Evolutionary conservation across 2,888 invertebrate genomes (phyloP).

Genomic region (Tricholauxania praeusta): DNA sequence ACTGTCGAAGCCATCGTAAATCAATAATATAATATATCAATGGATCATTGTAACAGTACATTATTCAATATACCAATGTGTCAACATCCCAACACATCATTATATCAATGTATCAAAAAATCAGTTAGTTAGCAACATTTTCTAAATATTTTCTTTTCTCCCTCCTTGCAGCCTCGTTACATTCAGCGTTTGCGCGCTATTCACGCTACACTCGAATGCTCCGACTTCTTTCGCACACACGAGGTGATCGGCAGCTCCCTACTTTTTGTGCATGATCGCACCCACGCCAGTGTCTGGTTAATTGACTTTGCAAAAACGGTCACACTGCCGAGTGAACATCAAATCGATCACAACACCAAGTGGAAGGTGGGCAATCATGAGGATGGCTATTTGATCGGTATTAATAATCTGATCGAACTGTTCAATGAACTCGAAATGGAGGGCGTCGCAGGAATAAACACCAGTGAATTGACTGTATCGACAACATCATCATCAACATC

Average conservation of each 20-base stretch:
- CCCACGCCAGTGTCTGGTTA: slow-evolving; percentile 92
- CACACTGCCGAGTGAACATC: slow-evolving; percentile 79
- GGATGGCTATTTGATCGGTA: slow-evolving; percentile 93
- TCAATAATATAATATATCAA: no score
- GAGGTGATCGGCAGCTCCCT: slow-evolving; percentile 96
- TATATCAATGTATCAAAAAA: no score
- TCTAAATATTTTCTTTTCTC: slow-evolving; percentile 8
- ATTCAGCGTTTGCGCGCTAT: slow-evolving; percentile 88
- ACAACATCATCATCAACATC: slow-evolving; percentile 42
- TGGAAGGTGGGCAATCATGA: slow-evolving; percentile 98
- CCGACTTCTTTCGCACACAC: slow-evolving; percentile 91
- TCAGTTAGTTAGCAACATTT: neutral
- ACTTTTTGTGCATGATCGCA: slow-evolving; percentile 92
- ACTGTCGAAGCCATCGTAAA: no score
- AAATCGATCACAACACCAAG: slow-evolving; percentile 82
- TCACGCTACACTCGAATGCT: slow-evolving; percentile 83
- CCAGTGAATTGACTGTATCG: slow-evolving; percentile 30
- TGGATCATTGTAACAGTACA: no score
- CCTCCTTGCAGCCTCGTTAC: slow-evolving; percentile 77
- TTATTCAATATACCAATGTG: no score
- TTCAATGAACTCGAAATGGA: slow-evolving; percentile 69
- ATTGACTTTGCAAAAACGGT: slow-evolving; percentile 98
- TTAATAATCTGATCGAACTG: slow-evolving; percentile 89
- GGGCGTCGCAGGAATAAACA: slow-evolving; percentile 27
- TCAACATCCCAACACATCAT: no score